A percentile compares a stretch with the other conserved stretches of the same genome.
Evolutionary conservation across 2,888 invertebrate species (phyloP).

Genomic region (Amphipoea lucens): DNA sequence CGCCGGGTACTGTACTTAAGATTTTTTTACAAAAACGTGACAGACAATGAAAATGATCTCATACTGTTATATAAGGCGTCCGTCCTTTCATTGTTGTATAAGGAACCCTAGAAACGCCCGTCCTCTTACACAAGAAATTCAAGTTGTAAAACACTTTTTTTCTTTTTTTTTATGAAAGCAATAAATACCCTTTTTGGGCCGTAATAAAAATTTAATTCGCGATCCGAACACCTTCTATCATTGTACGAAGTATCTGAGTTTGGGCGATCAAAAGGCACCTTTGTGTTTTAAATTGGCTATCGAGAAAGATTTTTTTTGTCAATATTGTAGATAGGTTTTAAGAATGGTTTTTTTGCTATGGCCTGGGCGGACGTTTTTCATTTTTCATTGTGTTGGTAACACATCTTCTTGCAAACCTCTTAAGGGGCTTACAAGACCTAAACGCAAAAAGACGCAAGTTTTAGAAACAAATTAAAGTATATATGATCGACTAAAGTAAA

Average conservation of each 20-base stretch:
- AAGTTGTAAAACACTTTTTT: slow-evolving; percentile 45
- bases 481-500: too few relatives aligned
- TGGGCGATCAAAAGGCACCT: slow-evolving; percentile 50
- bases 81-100: not conserved
- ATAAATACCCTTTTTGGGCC: slow-evolving; percentile 64
- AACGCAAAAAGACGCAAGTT: too few relatives aligned
- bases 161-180: slow-evolving; percentile 64
- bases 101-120: slow-evolving; percentile 13
- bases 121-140: slow-evolving; percentile 33
- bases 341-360: slow-evolving; percentile 8
- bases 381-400: not conserved
- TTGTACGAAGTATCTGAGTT: slow-evolving; percentile 28
- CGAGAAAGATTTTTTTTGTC: slow-evolving; percentile 27
- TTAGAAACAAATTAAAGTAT: too few relatives aligned
- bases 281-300: slow-evolving; percentile 63
- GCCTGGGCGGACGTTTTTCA: not conserved
- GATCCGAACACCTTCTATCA: slow-evolving; percentile 53
- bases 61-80: not conserved
- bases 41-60: not conserved
- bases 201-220: slow-evolving; percentile 69
- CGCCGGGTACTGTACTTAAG: too few relatives aligned
- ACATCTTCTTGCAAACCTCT: not conserved
- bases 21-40: not conserved
- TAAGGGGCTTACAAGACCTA: not conserved
- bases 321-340: slow-evolving; percentile 25